Conservation (phyloP, 2,113 vertebrate species). For the Chionodraco myersi region DNA sequence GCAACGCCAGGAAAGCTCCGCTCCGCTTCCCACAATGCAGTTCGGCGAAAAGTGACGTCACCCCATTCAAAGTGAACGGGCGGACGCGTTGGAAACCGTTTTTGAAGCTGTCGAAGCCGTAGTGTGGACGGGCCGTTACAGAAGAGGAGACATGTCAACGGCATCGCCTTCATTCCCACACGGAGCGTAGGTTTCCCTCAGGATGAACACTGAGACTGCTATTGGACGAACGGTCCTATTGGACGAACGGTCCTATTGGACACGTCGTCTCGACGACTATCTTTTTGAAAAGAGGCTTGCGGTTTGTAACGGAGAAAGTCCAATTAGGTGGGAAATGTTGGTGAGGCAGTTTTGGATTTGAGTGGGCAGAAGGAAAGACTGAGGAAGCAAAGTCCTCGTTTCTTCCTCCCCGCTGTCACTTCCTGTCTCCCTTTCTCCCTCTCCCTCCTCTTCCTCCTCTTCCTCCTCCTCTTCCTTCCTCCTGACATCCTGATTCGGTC, state of each 20-base stretch:
- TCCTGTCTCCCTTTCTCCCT: constrained; percentile 20
- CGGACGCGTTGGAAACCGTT: too few species aligned
- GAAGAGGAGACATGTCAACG: background rate
- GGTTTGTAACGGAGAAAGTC: constrained; percentile 5
- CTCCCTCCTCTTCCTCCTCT: background rate
- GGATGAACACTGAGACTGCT: too few species aligned
- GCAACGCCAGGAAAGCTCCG: too few species aligned
- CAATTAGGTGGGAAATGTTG: constrained; percentile 33
- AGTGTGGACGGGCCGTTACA: too few species aligned
- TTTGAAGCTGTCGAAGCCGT: too few species aligned
- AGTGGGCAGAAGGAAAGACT: constrained; percentile 46
- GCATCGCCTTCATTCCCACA: background rate
- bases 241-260: too few species aligned
- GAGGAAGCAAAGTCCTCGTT: constrained; percentile 23
- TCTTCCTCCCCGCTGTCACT: constrained; percentile 13
- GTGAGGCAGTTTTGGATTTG: constrained; percentile 53
- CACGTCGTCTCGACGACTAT: too few species aligned
- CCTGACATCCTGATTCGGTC: constrained; percentile 51
- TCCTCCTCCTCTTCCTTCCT: constrained; percentile 3
- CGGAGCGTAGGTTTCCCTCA: background rate
- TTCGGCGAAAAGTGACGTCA: too few species aligned
- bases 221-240: too few species aligned
- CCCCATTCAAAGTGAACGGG: too few species aligned
- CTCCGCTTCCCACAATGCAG: too few species aligned
- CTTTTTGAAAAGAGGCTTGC: background rate